phyloP scores from a whole-genome alignment of 1,140 invertebrate genomes.

The Neuroterus valhalla region DNA sequence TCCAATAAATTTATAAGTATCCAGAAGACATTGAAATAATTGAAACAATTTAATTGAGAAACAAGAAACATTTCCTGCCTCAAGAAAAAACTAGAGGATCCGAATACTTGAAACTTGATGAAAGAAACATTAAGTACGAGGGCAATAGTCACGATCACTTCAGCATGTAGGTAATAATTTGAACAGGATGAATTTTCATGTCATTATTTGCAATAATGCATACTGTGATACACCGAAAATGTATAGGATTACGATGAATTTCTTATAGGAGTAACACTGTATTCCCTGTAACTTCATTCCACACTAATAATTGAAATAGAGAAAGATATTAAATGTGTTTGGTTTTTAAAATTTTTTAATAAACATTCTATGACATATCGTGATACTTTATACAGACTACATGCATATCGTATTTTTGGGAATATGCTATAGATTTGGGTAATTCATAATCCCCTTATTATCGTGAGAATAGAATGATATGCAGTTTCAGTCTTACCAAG shows the following conservation, averaged over 20 bases:
- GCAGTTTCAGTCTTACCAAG: slow-evolving; percentile 53
- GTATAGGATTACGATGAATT: slow-evolving; percentile 64
- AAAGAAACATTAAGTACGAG: slow-evolving; percentile 1
- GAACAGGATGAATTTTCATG: slow-evolving; percentile 57
- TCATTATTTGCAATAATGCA: slow-evolving; percentile 60
- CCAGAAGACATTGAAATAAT: neutral
- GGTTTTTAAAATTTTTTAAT: too few species aligned
- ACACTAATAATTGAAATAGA: slow-evolving; percentile 66
- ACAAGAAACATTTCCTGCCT: neutral
- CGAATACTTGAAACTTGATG: neutral
- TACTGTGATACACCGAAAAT: slow-evolving; percentile 57
- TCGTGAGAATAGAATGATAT: slow-evolving; percentile 45
- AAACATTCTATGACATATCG: too few species aligned
- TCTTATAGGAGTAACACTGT: slow-evolving; percentile 58
- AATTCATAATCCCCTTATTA: slow-evolving; percentile 42
- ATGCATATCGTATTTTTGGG: neutral
- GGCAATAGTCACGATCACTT: slow-evolving; percentile 27
- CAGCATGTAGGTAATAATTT: slow-evolving; percentile 25
- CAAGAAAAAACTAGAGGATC: neutral
- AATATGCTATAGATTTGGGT: slow-evolving; percentile 33
- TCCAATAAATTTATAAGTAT: neutral
- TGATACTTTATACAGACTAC: too few species aligned
- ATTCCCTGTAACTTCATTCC: slow-evolving; percentile 70
- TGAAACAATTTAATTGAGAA: neutral
- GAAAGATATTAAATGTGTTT: slow-evolving; percentile 52